Conservation (phyloP, 2,113 vertebrate species). For the Rallus limicola region DNA sequence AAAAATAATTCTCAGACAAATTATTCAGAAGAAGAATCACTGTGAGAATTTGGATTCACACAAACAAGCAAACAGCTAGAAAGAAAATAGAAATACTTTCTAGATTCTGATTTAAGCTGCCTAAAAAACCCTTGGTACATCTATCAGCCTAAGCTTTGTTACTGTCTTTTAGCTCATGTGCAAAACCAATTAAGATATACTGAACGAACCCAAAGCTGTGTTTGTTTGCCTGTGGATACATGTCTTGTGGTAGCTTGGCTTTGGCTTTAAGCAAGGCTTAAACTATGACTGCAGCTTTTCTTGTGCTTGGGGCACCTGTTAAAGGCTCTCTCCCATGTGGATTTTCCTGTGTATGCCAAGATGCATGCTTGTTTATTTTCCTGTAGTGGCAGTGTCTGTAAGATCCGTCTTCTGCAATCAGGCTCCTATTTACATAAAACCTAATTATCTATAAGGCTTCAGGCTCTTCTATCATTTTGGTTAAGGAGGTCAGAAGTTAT, state of each 20-base stretch:
- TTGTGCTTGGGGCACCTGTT: neutral
- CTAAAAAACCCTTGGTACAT: neutral
- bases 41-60: neutral
- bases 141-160: neutral
- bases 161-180: neutral
- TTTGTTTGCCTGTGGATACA: neutral
- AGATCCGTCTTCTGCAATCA: neutral
- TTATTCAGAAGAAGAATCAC: neutral
- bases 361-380: slow-evolving; percentile 20
- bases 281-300: neutral
- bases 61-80: neutral
- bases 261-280: slow-evolving; percentile 13
- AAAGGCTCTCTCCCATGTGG: neutral
- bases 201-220: neutral
- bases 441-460: slow-evolving; percentile 28
- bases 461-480: neutral
- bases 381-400: neutral
- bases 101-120: neutral
- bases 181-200: neutral
- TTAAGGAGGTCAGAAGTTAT: slow-evolving; percentile 34
- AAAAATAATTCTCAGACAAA: neutral
- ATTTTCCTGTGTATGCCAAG: neutral
- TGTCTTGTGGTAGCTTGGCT: neutral
- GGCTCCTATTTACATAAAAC: neutral
- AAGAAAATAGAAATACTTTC: neutral